Evolutionary conservation across 2,888 invertebrate species (phyloP).

Genomic region (Eudemis profundana): DNA sequence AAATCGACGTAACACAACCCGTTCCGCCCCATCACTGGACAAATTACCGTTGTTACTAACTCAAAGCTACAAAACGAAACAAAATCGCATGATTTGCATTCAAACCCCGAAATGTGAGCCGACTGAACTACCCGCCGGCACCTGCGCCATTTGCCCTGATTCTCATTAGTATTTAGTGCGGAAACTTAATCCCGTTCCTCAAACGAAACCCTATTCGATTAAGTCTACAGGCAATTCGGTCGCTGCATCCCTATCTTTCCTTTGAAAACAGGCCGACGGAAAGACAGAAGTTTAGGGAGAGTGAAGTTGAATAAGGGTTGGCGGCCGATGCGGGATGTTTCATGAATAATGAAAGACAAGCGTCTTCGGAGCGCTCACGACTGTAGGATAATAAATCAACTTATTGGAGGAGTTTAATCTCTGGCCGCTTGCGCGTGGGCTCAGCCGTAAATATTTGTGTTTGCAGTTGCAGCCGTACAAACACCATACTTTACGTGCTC

Average conservation of each 20-base stretch:
- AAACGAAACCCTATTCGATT: not conserved
- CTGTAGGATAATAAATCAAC: slow-evolving; percentile 42
- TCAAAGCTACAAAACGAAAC: slow-evolving; percentile 7
- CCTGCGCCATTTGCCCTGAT: slow-evolving; percentile 37
- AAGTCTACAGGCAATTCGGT: not conserved
- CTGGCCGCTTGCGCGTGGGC: slow-evolving; percentile 11
- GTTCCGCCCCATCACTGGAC: slow-evolving; percentile 26
- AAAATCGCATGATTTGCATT: slow-evolving; percentile 39
- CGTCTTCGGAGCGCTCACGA: slow-evolving; percentile 39
- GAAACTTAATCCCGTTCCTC: slow-evolving; percentile 33
- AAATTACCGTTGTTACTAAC: slow-evolving; percentile 28
- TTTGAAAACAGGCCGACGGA: not conserved
- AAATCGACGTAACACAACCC: slow-evolving; percentile 12
- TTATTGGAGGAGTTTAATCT: slow-evolving; percentile 43
- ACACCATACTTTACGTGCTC: not conserved
- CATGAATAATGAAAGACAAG: slow-evolving; percentile 44
- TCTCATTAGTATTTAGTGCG: slow-evolving; percentile 43
- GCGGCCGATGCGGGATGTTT: slow-evolving; percentile 36
- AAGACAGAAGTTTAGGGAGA: not conserved
- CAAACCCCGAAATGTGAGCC: slow-evolving; percentile 29
- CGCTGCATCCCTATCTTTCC: slow-evolving; percentile 32
- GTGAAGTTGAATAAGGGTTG: slow-evolving; percentile 20
- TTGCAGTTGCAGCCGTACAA: slow-evolving; percentile 21
- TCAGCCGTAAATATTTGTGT: slow-evolving; percentile 33
- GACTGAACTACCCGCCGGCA: slow-evolving; percentile 26